phyloP scores from a whole-genome alignment of 2,888 invertebrate species.

The Trachelus troglodyta region DNA sequence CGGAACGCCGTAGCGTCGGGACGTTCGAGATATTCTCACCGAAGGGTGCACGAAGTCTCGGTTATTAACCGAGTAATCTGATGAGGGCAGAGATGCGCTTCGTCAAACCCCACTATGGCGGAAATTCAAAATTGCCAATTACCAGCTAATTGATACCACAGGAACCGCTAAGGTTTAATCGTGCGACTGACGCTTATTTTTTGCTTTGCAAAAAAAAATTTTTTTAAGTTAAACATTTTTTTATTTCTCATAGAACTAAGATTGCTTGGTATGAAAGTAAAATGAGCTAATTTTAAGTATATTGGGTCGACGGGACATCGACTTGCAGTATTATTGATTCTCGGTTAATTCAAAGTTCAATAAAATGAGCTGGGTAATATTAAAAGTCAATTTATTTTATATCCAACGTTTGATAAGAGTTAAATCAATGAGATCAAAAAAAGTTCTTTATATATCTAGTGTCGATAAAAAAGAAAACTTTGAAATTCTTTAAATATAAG shows the following conservation, averaged over 20 bases:
- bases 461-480: background rate
- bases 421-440: background rate
- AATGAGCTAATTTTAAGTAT: background rate
- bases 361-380: background rate
- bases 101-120: background rate
- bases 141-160: background rate
- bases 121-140: constrained; percentile 2
- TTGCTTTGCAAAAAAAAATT: background rate
- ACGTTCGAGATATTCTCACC: background rate
- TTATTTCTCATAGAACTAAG: background rate
- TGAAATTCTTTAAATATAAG: background rate
- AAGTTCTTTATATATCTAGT: background rate
- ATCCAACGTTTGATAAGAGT: background rate
- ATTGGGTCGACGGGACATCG: background rate
- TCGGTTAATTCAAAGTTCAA: background rate
- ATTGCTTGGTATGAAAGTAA: background rate
- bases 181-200: background rate
- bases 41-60: background rate
- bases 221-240: background rate
- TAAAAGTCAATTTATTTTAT: background rate
- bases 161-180: background rate
- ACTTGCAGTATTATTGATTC: background rate
- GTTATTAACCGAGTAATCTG: constrained; percentile 5
- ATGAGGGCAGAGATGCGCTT: constrained; percentile 1
- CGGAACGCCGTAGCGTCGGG: constrained; percentile 2